phyloP scores from a whole-genome alignment of 2,797 vertebrate genomes.

The Salmo trutta region DNA sequence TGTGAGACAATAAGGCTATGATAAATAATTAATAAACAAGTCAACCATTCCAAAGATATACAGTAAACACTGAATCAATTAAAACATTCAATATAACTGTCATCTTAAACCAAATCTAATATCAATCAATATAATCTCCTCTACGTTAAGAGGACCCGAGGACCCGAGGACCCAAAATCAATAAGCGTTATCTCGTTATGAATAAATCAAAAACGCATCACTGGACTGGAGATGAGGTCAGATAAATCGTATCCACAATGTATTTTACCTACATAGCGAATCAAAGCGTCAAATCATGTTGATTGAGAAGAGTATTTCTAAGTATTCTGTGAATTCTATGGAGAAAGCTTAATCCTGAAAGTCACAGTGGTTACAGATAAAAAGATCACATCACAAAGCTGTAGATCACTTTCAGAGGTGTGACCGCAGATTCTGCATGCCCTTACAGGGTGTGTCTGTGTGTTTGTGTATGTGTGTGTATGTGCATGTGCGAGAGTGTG shows the following conservation, averaged over 20 bases:
- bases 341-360: conserved; percentile 5
- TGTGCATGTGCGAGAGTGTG: background rate
- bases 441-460: background rate
- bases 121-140: background rate
- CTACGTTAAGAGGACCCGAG: background rate
- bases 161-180: background rate
- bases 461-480: background rate
- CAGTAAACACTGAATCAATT: background rate
- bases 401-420: background rate
- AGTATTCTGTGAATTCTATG: background rate
- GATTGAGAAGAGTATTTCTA: background rate
- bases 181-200: background rate
- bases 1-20: background rate
- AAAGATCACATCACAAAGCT: background rate
- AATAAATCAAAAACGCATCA: background rate
- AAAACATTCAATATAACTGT: background rate
- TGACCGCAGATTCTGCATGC: background rate
- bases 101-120: background rate
- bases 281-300: background rate
- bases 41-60: background rate
- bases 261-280: background rate
- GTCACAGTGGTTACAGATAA: background rate
- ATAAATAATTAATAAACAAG: background rate
- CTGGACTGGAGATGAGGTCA: background rate
- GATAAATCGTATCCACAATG: background rate